Evolutionary conservation across 1,140 invertebrate genomes (phyloP).

Genomic region (Solen grandis): DNA sequence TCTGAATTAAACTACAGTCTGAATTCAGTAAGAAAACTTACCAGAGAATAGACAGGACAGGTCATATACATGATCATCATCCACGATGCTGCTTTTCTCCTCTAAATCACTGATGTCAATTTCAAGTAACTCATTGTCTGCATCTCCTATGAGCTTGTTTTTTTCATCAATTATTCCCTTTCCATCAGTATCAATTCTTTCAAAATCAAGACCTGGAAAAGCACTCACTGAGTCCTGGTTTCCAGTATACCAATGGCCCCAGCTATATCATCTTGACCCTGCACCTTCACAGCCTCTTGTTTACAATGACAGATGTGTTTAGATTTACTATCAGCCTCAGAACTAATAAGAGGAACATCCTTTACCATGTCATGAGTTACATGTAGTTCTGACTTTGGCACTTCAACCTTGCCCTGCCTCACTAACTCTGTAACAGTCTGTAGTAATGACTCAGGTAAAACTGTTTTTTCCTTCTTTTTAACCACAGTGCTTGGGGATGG

Average conservation of each 20-base stretch:
- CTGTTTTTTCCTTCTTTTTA: constrained; percentile 17
- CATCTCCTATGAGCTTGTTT: background rate
- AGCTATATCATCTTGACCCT: background rate
- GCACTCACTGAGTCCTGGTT: background rate
- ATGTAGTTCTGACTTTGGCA: background rate
- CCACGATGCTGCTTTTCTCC: background rate
- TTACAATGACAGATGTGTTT: background rate
- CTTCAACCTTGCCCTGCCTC: background rate
- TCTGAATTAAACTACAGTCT: no score
- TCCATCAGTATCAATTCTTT: background rate
- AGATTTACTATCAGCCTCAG: background rate
- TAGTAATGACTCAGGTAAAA: background rate
- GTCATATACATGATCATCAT: background rate
- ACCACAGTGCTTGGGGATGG: no score
- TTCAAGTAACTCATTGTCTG: background rate
- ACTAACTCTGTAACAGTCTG: constrained; percentile 14
- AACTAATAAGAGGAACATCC: background rate
- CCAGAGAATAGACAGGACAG: constrained; percentile 21
- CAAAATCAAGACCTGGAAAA: constrained; percentile 10
- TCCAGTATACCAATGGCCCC: background rate
- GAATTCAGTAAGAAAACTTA: background rate
- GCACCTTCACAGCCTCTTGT: background rate
- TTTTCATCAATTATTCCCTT: background rate
- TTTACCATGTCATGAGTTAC: background rate
- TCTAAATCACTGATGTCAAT: background rate